phyloP scores from a whole-genome alignment of 2,888 invertebrate genomes.

The Crocallis elinguaria region DNA sequence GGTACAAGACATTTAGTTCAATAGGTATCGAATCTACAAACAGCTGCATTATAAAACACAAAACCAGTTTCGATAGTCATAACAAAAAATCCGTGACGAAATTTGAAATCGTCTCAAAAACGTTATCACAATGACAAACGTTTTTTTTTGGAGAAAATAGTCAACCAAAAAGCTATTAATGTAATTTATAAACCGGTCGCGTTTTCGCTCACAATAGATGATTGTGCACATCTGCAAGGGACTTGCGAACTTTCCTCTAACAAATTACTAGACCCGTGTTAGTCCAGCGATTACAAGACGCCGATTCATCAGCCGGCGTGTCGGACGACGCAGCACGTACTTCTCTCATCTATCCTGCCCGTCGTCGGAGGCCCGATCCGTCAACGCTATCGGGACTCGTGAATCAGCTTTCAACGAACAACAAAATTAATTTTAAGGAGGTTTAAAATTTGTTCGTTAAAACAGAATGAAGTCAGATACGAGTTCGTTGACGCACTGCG shows the following conservation, averaged over 20 bases:
- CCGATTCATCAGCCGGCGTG: constrained; percentile 74
- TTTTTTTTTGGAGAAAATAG: constrained; percentile 14
- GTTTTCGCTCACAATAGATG: constrained; percentile 61
- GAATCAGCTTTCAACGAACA: constrained; percentile 60
- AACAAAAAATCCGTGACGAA: neutral
- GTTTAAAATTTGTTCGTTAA: constrained; percentile 5
- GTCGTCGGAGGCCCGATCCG: constrained; percentile 72
- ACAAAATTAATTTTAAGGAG: constrained; percentile 66
- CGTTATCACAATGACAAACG: constrained; percentile 11
- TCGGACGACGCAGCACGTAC: constrained; percentile 71
- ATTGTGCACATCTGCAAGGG: constrained; percentile 67
- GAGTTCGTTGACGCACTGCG: constrained; percentile 3
- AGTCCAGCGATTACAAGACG: constrained; percentile 79
- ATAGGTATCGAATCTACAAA: too few relatives aligned
- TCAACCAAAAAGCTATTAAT: constrained; percentile 18
- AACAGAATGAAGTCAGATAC: neutral
- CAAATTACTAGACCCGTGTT: constrained; percentile 76
- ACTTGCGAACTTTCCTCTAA: constrained; percentile 60
- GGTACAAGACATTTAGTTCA: too few relatives aligned
- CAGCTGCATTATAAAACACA: too few relatives aligned
- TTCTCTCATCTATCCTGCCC: constrained; percentile 72
- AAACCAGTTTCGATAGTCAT: neutral
- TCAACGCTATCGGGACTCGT: constrained; percentile 72
- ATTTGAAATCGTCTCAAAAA: constrained; percentile 1
- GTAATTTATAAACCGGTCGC: constrained; percentile 49